Conservation (phyloP, 2,888 invertebrate species). For the Fragum fragum region DNA sequence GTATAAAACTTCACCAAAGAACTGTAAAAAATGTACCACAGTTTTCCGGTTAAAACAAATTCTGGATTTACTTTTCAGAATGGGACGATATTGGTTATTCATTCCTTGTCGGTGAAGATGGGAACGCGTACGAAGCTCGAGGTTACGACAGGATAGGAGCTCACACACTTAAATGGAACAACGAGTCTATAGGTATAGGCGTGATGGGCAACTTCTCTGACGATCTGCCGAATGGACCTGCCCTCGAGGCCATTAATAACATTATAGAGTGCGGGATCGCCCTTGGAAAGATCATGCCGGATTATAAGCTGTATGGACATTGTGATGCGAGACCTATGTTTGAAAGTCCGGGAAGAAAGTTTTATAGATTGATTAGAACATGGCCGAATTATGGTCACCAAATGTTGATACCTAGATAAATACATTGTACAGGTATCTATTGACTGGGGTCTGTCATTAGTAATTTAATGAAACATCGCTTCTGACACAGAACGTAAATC, state of each 20-base stretch:
- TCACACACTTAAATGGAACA: constrained; percentile 90
- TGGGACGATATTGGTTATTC: constrained; percentile 87
- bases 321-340: constrained; percentile 71
- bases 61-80: too few species aligned
- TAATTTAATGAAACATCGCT: too few species aligned
- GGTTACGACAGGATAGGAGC: constrained; percentile 92
- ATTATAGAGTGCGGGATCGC: constrained; percentile 78
- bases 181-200: constrained; percentile 78
- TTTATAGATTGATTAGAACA: constrained; percentile 73
- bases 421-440: too few species aligned
- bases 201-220: constrained; percentile 82
- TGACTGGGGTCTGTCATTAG: too few species aligned
- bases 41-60: too few species aligned
- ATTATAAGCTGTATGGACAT: constrained; percentile 81
- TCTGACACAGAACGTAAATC: too few species aligned
- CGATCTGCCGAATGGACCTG: constrained; percentile 74
- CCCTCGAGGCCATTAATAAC: constrained; percentile 68
- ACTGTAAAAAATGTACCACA: too few species aligned
- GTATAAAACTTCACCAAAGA: too few species aligned
- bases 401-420: constrained; percentile 11
- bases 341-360: constrained; percentile 76
- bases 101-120: constrained; percentile 93
- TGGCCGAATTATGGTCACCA: constrained; percentile 60
- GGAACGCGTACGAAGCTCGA: constrained; percentile 91
- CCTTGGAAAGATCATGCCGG: constrained; percentile 70